These are phyloP conservation scores for Odontocolon sp. DNA, from an alignment of 2,888 invertebrate species.

Conservation along the genomic window DNA sequence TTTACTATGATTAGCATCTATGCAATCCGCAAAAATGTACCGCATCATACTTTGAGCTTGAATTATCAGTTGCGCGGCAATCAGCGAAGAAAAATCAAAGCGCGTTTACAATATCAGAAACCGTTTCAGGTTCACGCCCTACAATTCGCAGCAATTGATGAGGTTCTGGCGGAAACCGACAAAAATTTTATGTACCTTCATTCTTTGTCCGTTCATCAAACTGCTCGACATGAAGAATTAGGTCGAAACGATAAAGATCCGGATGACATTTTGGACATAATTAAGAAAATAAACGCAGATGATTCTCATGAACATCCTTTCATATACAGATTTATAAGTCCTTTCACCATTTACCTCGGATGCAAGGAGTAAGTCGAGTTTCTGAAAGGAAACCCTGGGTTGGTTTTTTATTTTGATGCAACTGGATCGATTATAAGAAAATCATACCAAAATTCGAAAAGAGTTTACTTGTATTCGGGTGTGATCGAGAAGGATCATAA, in stretches of 20 bases:
- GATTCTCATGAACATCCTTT: conserved; percentile 7
- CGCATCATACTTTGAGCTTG: conserved; percentile 23
- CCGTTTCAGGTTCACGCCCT: not conserved
- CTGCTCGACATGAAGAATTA: conserved; percentile 11
- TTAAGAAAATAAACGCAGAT: not conserved
- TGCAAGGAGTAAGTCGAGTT: conserved; percentile 34
- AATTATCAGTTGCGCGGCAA: conserved; percentile 29
- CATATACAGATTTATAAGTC: conserved; percentile 14
- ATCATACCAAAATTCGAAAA: conserved; percentile 18
- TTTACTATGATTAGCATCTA: not conserved
- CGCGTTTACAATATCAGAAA: conserved; percentile 1
- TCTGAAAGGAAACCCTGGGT: not conserved
- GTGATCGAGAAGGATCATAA: conserved; percentile 26
- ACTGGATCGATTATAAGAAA: too few species aligned
- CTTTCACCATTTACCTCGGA: conserved; percentile 33
- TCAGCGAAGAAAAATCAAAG: not conserved
- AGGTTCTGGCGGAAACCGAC: not conserved
- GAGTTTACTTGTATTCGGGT: conserved; percentile 18
- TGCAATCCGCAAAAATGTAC: too few species aligned
- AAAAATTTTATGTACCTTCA: conserved; percentile 27
- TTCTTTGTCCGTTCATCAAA: conserved; percentile 16
- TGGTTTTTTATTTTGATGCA: conserved; percentile 21
- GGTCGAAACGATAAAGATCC: conserved; percentile 3
- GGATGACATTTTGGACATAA: conserved; percentile 29
- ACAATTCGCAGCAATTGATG: not conserved